Base-by-base conservation (phyloP, 2,113 vertebrate species). In the Delphinus delphis region DNA sequence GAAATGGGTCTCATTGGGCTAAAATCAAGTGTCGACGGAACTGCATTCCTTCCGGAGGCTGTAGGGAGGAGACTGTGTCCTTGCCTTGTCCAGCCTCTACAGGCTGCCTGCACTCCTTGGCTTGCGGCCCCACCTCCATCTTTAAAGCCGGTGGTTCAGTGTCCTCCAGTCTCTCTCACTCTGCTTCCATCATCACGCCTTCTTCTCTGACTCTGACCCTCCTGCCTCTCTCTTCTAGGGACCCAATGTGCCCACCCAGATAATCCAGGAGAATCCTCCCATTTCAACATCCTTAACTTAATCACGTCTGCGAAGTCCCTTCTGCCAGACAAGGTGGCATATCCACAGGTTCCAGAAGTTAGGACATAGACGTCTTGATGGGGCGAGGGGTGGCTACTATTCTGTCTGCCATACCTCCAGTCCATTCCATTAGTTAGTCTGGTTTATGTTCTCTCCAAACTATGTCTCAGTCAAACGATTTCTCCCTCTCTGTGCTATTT, bases 31-130 rank as follows among this genome's bases (percentile, higher is more conserved):
- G 33, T 31, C 36, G 0, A 2, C 0, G 12, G 33, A 20, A 21
- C 83, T 21, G 26, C 3, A 2, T 8, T 65, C 77, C 33, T 38
- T 80, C 55, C 14, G 55, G 41, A 44, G 38, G 23, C 60, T 47
- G 23, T 14, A 6, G 5, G n/a, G 80, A 0, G 11, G 6, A 11
- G 13, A n/a, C 23, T 1, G 3, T 7, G 28, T 33, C 47, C 41
- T 8, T 2, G 18, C 15, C 33, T 23, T 26, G 21, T 5, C 38
- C 5, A 8, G 47, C 36, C 73, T 63, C 41, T 3, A 0, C 3
- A 5, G 2, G 14, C 36, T 41, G n/a, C 38, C 15, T 0, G 0
- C 3, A 0, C n/a, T 21, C n/a, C 79, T 12, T 47, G 70, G 81
- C 31, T 62, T 8, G 0, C 2, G 60, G 18, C 33, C 36, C 41